Percentiles rank a stretch among this genome's conserved stretches.
Conservation (phyloP, 1,140 invertebrate species). For the Calosoma granatense region DNA sequence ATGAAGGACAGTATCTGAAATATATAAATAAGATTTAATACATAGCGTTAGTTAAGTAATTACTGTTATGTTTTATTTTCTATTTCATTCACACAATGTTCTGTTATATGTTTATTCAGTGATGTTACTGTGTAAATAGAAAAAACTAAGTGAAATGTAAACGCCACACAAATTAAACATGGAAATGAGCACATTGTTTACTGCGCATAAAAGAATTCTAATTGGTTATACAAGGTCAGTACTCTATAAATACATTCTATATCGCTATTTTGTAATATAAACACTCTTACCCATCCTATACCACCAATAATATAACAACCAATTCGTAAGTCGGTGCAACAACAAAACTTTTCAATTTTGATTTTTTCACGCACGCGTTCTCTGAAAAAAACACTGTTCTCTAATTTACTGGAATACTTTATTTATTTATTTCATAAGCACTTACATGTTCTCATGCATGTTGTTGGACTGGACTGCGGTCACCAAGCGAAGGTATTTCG, state of each 20-base stretch:
- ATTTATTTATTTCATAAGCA: not conserved
- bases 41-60: no score
- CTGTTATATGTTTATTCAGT: no score
- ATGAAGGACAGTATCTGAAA: not conserved
- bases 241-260: no score
- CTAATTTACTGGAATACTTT: not conserved
- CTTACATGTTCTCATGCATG: not conserved
- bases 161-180: no score
- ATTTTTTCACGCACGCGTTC: not conserved
- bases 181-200: no score
- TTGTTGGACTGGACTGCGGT: not conserved
- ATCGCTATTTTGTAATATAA: no score
- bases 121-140: no score
- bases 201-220: no score
- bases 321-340: not conserved
- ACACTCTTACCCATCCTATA: not conserved
- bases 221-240: no score
- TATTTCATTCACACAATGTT: no score
- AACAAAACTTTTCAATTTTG: not conserved
- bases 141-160: no score
- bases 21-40: not conserved
- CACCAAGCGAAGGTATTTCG: not conserved
- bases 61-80: no score
- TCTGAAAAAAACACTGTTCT: not conserved
- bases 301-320: not conserved